These are phyloP conservation scores for Melanotaenia boesemani DNA, from an alignment of 2,797 vertebrate species.

Conservation along the genomic window DNA sequence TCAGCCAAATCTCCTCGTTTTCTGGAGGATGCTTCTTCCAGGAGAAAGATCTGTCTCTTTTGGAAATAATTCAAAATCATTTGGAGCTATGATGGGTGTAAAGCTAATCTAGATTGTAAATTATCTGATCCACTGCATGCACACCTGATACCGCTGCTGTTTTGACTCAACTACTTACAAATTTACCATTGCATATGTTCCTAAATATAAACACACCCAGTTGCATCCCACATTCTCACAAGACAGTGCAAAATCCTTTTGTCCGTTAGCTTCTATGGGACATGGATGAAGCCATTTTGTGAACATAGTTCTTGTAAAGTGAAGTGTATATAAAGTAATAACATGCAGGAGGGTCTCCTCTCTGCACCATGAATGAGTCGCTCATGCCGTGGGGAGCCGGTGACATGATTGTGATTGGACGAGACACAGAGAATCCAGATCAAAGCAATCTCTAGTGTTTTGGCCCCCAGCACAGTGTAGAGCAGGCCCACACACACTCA, in stretches of 20 bases:
- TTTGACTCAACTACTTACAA: constrained; percentile 7
- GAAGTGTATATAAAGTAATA: constrained; percentile 82
- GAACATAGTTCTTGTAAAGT: constrained; percentile 75
- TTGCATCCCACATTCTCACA: constrained; percentile 17
- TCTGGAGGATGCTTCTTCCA: not conserved
- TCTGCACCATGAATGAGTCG: constrained; percentile 84
- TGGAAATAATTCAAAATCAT: not conserved
- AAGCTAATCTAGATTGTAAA: constrained; percentile 11
- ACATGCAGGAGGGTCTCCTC: constrained; percentile 79
- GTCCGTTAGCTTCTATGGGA: constrained; percentile 53
- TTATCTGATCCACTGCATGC: constrained; percentile 11
- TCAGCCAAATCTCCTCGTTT: not conserved
- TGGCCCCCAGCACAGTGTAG: constrained; percentile 85
- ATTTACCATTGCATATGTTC: constrained; percentile 1
- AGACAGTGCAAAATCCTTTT: constrained; percentile 45
- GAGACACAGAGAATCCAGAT: constrained; percentile 88
- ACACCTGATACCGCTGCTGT: not conserved
- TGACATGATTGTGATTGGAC: constrained; percentile 89
- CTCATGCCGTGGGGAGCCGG: constrained; percentile 82
- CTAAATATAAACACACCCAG: constrained; percentile 22
- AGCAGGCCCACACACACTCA: constrained; percentile 76
- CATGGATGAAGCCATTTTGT: constrained; percentile 77
- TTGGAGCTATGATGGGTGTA: not conserved
- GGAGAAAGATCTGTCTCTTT: not conserved
- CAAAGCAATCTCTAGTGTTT: constrained; percentile 90